These are phyloP conservation scores for Ischnus inquisitorius DNA, from an alignment of 2,888 invertebrate species.

Conservation along the genomic window DNA sequence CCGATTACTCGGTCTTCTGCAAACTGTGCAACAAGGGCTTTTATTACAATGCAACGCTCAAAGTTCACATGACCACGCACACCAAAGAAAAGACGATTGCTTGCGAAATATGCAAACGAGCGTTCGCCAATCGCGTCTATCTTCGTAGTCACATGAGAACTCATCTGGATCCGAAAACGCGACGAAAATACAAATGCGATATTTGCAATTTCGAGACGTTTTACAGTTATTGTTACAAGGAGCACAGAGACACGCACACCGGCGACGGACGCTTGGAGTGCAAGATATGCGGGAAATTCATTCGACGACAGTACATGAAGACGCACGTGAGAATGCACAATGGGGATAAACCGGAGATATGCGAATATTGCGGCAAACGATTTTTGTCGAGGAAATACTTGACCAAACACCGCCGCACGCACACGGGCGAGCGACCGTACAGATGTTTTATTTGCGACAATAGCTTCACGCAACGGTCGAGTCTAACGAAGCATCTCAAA, in stretches of 20 bases:
- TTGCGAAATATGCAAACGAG: conserved; percentile 83
- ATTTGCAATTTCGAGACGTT: conserved; percentile 84
- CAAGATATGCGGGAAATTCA: conserved; percentile 83
- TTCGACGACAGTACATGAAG: conserved; percentile 79
- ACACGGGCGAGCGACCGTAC: conserved; percentile 79
- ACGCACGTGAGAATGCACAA: conserved; percentile 78
- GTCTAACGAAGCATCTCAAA: conserved; percentile 80
- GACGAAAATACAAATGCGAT: conserved; percentile 87
- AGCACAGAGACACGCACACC: conserved; percentile 84
- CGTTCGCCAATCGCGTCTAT: conserved; percentile 86
- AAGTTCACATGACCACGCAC: conserved; percentile 82
- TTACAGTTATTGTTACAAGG: conserved; percentile 84
- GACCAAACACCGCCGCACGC: conserved; percentile 76
- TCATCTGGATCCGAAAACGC: conserved; percentile 80
- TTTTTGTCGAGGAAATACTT: conserved; percentile 78
- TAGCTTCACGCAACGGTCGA: conserved; percentile 81
- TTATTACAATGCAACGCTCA: conserved; percentile 78
- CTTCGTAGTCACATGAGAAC: conserved; percentile 85
- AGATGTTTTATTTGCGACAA: conserved; percentile 82
- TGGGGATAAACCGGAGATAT: conserved; percentile 80
- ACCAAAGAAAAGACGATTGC: conserved; percentile 73
- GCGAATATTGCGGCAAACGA: conserved; percentile 80
- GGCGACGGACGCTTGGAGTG: conserved; percentile 83
- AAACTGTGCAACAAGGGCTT: conserved; percentile 83
- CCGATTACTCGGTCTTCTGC: conserved; percentile 85